These are phyloP conservation scores for Alcedo atthis DNA, from an alignment of 2,797 vertebrate genomes.

Conservation along the genomic window DNA sequence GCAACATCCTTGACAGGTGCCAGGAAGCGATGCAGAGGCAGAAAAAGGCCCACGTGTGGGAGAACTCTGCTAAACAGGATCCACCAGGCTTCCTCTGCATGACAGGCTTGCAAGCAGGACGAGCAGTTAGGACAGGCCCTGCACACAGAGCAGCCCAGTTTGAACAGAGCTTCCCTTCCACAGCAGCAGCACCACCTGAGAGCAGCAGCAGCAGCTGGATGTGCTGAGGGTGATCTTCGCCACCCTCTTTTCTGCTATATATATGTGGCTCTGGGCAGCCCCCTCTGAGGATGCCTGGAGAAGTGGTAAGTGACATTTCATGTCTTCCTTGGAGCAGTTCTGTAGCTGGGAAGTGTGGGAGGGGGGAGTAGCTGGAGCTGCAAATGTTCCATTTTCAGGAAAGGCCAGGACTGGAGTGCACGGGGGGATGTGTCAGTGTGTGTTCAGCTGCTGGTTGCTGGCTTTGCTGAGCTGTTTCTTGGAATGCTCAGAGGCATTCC, in stretches of 20 bases:
- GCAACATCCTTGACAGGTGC: neutral
- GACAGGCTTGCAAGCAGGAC: rapidly evolving
- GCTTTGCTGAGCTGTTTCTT: neutral
- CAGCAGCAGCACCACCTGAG: neutral
- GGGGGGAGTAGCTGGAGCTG: neutral
- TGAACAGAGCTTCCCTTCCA: neutral
- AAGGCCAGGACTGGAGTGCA: neutral
- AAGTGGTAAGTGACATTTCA: neutral
- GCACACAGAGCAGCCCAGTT: rapidly evolving
- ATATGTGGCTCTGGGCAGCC: rapidly evolving
- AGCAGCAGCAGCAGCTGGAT: neutral
- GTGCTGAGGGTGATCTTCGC: rapidly evolving
- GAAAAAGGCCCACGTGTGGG: neutral
- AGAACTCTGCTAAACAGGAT: neutral
- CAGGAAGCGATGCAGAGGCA: neutral
- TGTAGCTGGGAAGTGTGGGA: neutral
- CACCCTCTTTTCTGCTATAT: neutral
- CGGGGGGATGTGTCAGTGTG: neutral
- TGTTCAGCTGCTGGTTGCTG: neutral
- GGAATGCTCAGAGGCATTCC: neutral
- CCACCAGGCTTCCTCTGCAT: neutral
- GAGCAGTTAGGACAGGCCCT: neutral
- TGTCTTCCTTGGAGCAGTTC: neutral
- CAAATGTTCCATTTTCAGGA: neutral
- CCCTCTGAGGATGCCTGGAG: neutral